phyloP scores from a whole-genome alignment of 1,140 invertebrate species.

The Zaprionus lachaisei region DNA sequence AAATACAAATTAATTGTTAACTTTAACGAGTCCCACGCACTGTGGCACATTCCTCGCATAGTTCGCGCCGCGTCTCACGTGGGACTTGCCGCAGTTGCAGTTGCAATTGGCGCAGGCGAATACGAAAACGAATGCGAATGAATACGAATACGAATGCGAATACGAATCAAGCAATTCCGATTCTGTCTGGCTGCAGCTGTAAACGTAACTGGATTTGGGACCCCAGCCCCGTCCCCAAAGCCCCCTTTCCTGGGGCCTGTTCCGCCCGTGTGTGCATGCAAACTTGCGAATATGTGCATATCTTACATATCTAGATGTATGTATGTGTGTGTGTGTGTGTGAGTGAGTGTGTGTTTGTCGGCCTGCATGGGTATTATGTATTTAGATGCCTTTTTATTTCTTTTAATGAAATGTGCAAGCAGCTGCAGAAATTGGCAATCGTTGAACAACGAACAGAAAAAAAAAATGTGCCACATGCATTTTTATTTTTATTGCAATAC shows the following conservation, averaged over 20 bases:
- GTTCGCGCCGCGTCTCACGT: slow-evolving; percentile 28
- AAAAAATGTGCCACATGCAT: slow-evolving; percentile 58
- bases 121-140: neutral
- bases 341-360: neutral
- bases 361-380: slow-evolving; percentile 11
- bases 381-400: slow-evolving; percentile 45
- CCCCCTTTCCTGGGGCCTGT: slow-evolving; percentile 1
- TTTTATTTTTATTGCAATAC: slow-evolving; percentile 47
- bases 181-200: slow-evolving; percentile 43
- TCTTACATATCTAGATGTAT: neutral
- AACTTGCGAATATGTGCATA: slow-evolving; percentile 37
- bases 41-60: slow-evolving; percentile 40
- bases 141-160: neutral
- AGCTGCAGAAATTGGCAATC: slow-evolving; percentile 74
- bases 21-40: slow-evolving; percentile 40
- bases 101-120: neutral
- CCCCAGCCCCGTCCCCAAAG: neutral
- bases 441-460: slow-evolving; percentile 18
- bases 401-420: slow-evolving; percentile 74
- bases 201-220: slow-evolving; percentile 49
- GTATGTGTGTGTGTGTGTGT: slow-evolving; percentile 3
- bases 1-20: slow-evolving; percentile 29
- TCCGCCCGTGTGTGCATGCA: slow-evolving; percentile 45
- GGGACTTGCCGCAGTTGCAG: slow-evolving; percentile 15
- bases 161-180: slow-evolving; percentile 26